Evolutionary conservation across 2,888 invertebrate genomes (phyloP), one percentile per base, ranked within the genome.

Genomic region (Iselma pallidipennis): DNA sequence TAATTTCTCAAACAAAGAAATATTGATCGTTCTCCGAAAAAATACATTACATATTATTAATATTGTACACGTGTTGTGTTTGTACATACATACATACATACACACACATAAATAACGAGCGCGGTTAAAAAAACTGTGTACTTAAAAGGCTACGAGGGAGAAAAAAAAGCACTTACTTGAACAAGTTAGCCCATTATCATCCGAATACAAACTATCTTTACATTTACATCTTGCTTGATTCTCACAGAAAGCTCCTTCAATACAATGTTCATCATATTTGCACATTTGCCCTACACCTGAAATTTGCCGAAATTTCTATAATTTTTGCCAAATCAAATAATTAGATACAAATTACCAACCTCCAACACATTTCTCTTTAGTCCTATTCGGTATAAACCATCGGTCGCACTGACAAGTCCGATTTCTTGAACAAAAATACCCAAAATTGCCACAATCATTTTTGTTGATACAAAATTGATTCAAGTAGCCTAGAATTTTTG

Each of bases 201-300:
- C 69, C 6, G 74, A 71, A 28, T 71, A 68, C 14, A 66, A 70
- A 49, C 71, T 62, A 9, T 77, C 75, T 69, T 81, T 80, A 65
- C 81, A 81, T 69, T 77, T 74, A 66, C 82, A 82, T 42, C 69
- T 73, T 21, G 69, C 71, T 69, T 80, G 80, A 55, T 76, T 72
- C 71, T 79, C 74, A 67, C 82, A 82, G 67, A 72, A 82, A 3
- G 81, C 81, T 4, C 80, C 80, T 49, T 78, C 78, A 57, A 82
- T 79, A 66, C 82, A 82, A 57, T 82, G 80, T 59, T 79, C 79
- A 66, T 82, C 82, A 59, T 82, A 82, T 49, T 74, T 66, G 68
- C 82, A 82, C 65, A 67, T 75, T 63, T 80, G 76, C 55, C 77
- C 78, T 1, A 82, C 73, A 59, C 75, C 82, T 82, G 58, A 49